Conservation (phyloP, 2,113 vertebrate species). For the Elephantulus edwardii region DNA sequence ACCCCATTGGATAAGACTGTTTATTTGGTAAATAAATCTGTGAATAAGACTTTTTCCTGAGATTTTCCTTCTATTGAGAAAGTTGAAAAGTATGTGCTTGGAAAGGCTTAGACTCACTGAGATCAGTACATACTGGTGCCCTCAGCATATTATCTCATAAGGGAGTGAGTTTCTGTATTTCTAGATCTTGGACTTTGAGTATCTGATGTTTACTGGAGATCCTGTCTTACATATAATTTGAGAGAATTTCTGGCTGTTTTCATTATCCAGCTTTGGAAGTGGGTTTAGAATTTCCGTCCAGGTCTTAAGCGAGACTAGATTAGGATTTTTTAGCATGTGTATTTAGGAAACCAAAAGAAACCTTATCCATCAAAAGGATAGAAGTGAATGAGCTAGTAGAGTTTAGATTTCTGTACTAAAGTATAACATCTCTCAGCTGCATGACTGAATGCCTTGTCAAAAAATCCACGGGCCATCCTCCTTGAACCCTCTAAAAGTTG, state of each 20-base stretch:
- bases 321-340: constrained; percentile 27
- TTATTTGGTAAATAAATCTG: neutral
- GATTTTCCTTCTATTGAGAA: neutral
- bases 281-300: neutral
- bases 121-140: neutral
- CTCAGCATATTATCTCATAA: neutral
- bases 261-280: neutral
- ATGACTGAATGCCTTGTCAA: neutral
- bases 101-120: neutral
- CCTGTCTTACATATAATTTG: neutral
- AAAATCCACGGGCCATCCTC: neutral
- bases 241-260: neutral
- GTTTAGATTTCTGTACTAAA: neutral
- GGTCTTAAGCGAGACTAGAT: neutral
- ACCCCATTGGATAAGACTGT: neutral
- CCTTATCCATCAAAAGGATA: neutral
- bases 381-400: neutral
- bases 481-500: neutral
- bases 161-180: neutral
- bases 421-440: neutral
- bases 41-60: neutral
- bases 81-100: neutral
- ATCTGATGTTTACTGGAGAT: neutral
- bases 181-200: neutral
- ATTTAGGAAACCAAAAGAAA: constrained; percentile 39